A percentile compares a stretch with the other conserved stretches of the same genome.
phyloP scores from a whole-genome alignment of 2,113 vertebrate species.

The Cephalophus harveyi region DNA sequence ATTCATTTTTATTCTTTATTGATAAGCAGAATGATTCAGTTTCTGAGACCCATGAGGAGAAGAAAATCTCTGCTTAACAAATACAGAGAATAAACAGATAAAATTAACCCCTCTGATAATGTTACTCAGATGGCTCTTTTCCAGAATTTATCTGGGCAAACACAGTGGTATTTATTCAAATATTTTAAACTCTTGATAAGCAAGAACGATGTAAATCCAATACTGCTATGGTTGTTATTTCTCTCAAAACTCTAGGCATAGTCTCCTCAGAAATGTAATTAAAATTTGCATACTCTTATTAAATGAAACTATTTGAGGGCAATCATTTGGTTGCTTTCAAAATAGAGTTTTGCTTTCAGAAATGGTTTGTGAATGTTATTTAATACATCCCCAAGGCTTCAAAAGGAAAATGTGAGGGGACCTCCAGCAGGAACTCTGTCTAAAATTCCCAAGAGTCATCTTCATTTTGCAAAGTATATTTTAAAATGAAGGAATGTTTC shows the following conservation, averaged over 20 bases:
- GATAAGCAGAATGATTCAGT: not conserved
- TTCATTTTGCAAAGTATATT: not conserved
- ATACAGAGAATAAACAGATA: not conserved
- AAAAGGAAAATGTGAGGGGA: not conserved
- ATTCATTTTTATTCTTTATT: not conserved
- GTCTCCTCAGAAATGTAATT: conserved; percentile 46
- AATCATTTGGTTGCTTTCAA: conserved; percentile 25
- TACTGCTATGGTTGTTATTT: conserved; percentile 11
- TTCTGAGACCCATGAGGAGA: not conserved
- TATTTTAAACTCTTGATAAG: conserved; percentile 8
- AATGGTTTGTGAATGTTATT: conserved; percentile 39
- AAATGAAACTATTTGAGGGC: conserved; percentile 23
- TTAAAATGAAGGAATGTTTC: not conserved
- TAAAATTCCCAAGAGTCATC: not conserved
- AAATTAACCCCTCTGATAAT: not conserved
- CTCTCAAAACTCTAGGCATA: conserved; percentile 34
- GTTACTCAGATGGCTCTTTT: not conserved
- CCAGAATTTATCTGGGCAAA: not conserved
- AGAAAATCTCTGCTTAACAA: not conserved
- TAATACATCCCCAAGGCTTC: not conserved
- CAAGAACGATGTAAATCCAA: conserved; percentile 19
- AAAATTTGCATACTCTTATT: conserved; percentile 59
- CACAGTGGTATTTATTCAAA: conserved; percentile 34
- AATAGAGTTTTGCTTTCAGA: conserved; percentile 56
- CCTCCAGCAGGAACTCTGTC: not conserved